Percentiles rank a stretch among this genome's conserved stretches.
These are phyloP conservation scores for Brachyptera putata DNA, from an alignment of 2,888 invertebrate genomes.

Conservation along the genomic window DNA sequence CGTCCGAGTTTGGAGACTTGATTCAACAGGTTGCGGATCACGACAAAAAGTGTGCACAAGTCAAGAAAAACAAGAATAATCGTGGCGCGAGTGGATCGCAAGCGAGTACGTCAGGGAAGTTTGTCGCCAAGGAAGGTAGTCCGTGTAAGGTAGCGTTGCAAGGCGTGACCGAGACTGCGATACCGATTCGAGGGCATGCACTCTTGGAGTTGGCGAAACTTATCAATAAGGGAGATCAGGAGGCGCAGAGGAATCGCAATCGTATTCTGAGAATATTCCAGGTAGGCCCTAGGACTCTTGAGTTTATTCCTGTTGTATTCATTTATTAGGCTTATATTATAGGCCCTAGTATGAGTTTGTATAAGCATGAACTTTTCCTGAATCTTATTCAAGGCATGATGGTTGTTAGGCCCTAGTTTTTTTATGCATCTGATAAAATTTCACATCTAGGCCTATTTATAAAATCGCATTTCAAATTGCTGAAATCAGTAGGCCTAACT, in stretches of 20 bases:
- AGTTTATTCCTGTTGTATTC: too few relatives aligned
- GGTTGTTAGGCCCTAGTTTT: too few relatives aligned
- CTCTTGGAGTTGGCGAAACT: slow-evolving; percentile 67
- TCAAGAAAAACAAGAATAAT: slow-evolving; percentile 28
- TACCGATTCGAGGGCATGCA: slow-evolving; percentile 80
- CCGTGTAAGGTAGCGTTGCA: slow-evolving; percentile 59
- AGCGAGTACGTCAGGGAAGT: background rate
- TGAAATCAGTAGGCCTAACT: too few relatives aligned
- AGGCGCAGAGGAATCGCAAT: slow-evolving; percentile 60
- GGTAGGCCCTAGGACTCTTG: too few relatives aligned
- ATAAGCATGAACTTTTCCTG: slow-evolving; percentile 18
- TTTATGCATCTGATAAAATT: too few relatives aligned
- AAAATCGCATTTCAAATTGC: too few relatives aligned
- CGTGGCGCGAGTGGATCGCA: slow-evolving; percentile 18
- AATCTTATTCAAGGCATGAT: too few relatives aligned
- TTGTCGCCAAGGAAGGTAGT: slow-evolving; percentile 38
- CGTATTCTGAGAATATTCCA: slow-evolving; percentile 67
- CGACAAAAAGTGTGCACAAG: slow-evolving; percentile 26
- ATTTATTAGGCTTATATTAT: background rate
- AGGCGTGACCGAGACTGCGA: slow-evolving; percentile 63
- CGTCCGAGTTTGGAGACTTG: slow-evolving; percentile 1
- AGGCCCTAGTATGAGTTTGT: background rate
- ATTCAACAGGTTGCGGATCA: slow-evolving; percentile 10
- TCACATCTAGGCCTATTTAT: too few relatives aligned
- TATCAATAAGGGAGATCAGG: slow-evolving; percentile 60